Base-by-base conservation (phyloP, 2,888 invertebrate genomes). In the Coenonympha glycerion region DNA sequence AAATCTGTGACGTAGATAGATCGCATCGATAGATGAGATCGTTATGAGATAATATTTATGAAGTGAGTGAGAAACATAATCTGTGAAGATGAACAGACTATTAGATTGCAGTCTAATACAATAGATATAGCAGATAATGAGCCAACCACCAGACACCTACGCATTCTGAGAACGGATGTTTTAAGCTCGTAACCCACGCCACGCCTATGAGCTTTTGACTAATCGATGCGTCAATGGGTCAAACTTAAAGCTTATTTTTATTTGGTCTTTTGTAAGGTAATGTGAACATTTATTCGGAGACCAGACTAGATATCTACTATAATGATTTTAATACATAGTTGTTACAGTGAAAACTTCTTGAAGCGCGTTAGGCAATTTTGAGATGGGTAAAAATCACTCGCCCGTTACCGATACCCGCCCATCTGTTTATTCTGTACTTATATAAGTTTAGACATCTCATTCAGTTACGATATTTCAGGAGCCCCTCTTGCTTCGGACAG, bases 21-120 rank as follows among this genome's bases (percentile, higher is more conserved):
- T 72, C 71, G 69, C 69, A 70, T 69, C 42, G 6, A 18, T 39
- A 41, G 16, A 36, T 31, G 31, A 45, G 21, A 40, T 24, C 24
- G 21, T 44, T 30, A 2, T 18, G 28, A n/a, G n/a, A 28, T 41
- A 2, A 41, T 5, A 22, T 18, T 19, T 19, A 30, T 41, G 5
- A 8, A 11, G 18, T 22, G 33, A 15, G 31, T 31, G 42, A 31
- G 8, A 44, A 44, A 30, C 21, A 31, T 44, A 31, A 44, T 44
- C 31, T 44, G 15, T 44, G 11, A 6, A 22, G 21, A 44, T 33
- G 13, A 18, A 30, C 30, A 30, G 42, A 8, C 26, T 44, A 16
- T 13, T 19, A 39, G 9, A 24, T 36, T 36, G 8, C 11, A n/a
- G 40, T 11, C 33, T 34, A 51, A 40, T 41, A 40, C 22, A 15